Conservation (phyloP, 2,797 vertebrate genomes). For the Cirrhinus mrigala region DNA sequence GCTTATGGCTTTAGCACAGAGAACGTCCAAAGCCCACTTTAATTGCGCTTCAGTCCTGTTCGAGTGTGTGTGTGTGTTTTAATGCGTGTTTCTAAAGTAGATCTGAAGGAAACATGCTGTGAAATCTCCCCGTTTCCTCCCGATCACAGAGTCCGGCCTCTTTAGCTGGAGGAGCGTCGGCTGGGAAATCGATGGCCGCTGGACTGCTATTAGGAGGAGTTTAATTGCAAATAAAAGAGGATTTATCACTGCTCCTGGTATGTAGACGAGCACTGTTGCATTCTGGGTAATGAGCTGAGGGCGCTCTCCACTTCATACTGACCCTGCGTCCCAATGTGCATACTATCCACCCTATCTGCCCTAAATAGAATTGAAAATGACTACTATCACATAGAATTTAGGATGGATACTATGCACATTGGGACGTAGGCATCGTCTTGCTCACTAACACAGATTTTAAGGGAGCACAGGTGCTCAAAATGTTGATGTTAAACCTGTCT, state of each 20-base stretch:
- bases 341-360: background rate
- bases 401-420: too few relatives aligned
- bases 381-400: too few relatives aligned
- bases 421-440: too few relatives aligned
- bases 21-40: constrained; percentile 50
- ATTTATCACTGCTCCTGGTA: constrained; percentile 72
- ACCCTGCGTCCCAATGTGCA: too few relatives aligned
- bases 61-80: background rate
- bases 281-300: constrained; percentile 51
- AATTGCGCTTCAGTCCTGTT: constrained; percentile 54
- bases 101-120: background rate
- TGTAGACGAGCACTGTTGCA: constrained; percentile 55
- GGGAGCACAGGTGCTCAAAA: background rate
- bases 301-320: background rate
- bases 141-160: constrained; percentile 54
- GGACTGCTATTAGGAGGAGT: constrained; percentile 69
- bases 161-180: constrained; percentile 62
- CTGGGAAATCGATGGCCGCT: constrained; percentile 64
- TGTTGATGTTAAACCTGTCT: background rate
- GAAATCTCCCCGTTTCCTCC: constrained; percentile 63
- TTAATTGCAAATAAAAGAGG: constrained; percentile 76
- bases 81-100: background rate
- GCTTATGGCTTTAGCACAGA: constrained; percentile 46
- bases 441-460: too few relatives aligned
- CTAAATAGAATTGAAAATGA: too few relatives aligned